Evolutionary conservation across 2,888 invertebrate species (phyloP).

Genomic region (Apoderus coryli): DNA sequence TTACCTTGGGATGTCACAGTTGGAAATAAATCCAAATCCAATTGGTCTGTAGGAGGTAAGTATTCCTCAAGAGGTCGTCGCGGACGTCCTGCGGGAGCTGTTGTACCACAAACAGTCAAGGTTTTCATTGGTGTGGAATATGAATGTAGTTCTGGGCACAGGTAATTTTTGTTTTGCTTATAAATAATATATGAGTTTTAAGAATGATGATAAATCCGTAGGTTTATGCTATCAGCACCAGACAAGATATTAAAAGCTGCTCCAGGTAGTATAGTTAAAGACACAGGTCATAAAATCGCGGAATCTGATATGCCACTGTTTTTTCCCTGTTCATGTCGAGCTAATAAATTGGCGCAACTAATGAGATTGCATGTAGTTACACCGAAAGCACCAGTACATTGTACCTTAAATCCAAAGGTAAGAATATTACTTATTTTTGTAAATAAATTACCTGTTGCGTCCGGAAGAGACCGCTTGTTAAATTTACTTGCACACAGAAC

Average conservation of each 20-base stretch:
- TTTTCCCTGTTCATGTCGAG: slow-evolving; percentile 73
- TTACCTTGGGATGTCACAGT: slow-evolving; percentile 88
- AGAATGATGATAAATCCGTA: no score
- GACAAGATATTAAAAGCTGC: slow-evolving; percentile 68
- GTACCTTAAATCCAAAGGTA: slow-evolving; percentile 69
- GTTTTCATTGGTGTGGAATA: slow-evolving; percentile 94
- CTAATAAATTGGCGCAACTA: slow-evolving; percentile 57
- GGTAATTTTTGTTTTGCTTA: slow-evolving; percentile 9
- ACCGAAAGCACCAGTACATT: slow-evolving; percentile 84
- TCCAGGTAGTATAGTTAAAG: slow-evolving; percentile 54
- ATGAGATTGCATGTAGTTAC: slow-evolving; percentile 76
- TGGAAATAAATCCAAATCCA: slow-evolving; percentile 29
- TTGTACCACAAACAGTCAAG: slow-evolving; percentile 54
- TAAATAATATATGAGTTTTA: no score
- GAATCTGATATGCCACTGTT: slow-evolving; percentile 80
- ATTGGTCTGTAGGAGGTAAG: slow-evolving; percentile 26
- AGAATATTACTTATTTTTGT: slow-evolving; percentile 8
- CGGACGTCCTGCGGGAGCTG: slow-evolving; percentile 25
- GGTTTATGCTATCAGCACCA: slow-evolving; percentile 81
- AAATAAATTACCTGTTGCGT: no score
- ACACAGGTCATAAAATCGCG: slow-evolving; percentile 74
- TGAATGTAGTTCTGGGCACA: slow-evolving; percentile 94
- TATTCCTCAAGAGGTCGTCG: slow-evolving; percentile 27
- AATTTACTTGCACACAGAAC: no score
- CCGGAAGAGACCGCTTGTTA: no score